These are phyloP conservation scores for Halichoerus grypus DNA, from an alignment of 2,113 vertebrate genomes.

Conservation along the genomic window DNA sequence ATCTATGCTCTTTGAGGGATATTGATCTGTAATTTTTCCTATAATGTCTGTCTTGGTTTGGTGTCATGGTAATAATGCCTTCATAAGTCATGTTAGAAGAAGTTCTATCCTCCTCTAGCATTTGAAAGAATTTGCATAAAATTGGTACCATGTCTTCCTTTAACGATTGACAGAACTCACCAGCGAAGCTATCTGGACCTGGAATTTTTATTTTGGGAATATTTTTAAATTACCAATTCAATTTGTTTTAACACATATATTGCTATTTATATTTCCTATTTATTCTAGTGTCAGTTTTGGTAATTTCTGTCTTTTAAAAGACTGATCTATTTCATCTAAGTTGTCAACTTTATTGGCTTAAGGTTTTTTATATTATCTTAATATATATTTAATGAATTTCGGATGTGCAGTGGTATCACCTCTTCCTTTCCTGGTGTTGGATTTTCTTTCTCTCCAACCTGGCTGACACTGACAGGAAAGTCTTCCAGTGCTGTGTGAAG, in stretches of 20 bases:
- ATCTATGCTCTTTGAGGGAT: neutral
- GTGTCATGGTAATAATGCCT: neutral
- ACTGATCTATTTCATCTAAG: constrained; percentile 4
- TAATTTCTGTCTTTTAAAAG: constrained; percentile 59
- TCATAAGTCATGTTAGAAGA: neutral
- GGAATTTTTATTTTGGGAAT: constrained; percentile 51
- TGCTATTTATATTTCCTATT: constrained; percentile 64
- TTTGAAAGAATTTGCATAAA: constrained; percentile 28
- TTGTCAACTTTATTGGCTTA: constrained; percentile 32
- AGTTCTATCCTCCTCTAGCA: neutral
- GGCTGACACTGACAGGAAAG: neutral
- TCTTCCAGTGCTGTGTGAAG: neutral
- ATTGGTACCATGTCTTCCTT: neutral
- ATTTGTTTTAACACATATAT: constrained; percentile 55
- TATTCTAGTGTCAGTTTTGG: constrained; percentile 53
- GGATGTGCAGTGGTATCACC: neutral
- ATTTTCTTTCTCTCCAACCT: neutral
- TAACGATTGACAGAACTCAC: constrained; percentile 40
- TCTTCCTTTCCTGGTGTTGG: neutral
- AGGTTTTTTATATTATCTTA: constrained; percentile 20
- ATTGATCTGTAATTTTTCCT: neutral
- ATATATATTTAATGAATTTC: neutral
- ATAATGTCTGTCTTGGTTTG: neutral
- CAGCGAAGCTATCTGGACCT: neutral
- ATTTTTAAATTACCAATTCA: constrained; percentile 62